Percentiles rank a stretch among this genome's conserved stretches.
phyloP scores from a whole-genome alignment of 2,797 vertebrate genomes.

The Graptemys geographica region DNA sequence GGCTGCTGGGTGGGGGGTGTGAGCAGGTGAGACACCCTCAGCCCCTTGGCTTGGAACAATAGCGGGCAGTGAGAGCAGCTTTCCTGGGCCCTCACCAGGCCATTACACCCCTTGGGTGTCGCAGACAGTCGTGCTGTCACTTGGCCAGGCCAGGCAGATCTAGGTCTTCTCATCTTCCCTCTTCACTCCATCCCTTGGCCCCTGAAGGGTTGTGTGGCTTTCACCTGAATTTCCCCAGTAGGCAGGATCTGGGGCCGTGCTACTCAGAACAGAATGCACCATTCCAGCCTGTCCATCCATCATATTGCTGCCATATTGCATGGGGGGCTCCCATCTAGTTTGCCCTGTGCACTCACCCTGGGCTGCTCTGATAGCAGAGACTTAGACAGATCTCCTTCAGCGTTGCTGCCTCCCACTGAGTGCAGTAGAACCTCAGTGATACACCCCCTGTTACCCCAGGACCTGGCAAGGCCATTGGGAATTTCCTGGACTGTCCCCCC shows the following conservation, averaged over 20 bases:
- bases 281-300: accelerated
- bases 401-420: accelerated
- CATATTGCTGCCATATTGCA: background rate
- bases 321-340: too few relatives aligned
- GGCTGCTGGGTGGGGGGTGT: conserved; percentile 27
- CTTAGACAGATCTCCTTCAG: background rate
- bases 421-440: accelerated
- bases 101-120: background rate
- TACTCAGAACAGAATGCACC: background rate
- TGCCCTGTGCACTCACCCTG: too few relatives aligned
- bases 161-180: background rate
- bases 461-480: too few relatives aligned
- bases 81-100: conserved; percentile 6
- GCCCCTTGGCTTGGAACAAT: background rate
- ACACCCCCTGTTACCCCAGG: too few relatives aligned
- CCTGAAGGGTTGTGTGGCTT: conserved; percentile 47
- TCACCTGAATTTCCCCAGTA: background rate
- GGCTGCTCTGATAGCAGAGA: background rate
- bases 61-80: conserved; percentile 13
- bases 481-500: background rate
- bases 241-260: background rate
- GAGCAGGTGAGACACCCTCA: accelerated
- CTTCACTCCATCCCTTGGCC: background rate
- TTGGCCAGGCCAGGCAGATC: accelerated
- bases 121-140: background rate